phyloP scores from a whole-genome alignment of 2,888 invertebrate genomes.

The Oeneis ivallda region DNA sequence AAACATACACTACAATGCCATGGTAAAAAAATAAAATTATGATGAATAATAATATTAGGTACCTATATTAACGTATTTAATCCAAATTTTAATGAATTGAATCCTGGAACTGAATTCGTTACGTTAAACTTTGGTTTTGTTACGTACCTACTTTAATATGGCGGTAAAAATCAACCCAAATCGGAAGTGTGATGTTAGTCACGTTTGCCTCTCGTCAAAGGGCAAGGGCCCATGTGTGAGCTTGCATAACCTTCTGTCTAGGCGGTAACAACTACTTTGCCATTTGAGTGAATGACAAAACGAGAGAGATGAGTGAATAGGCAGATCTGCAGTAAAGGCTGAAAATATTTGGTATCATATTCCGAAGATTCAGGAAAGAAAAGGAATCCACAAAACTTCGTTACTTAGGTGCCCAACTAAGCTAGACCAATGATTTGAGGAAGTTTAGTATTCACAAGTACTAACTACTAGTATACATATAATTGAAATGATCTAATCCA shows the following conservation, averaged over 20 bases:
- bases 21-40: conserved; percentile 4
- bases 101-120: not conserved
- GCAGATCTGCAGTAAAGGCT: no score
- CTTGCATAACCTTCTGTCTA: not conserved
- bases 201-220: conserved; percentile 11
- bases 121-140: not conserved
- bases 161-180: not conserved
- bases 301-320: not conserved
- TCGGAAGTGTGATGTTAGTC: conserved; percentile 2
- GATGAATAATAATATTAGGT: not conserved
- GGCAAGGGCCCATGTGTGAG: not conserved
- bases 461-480: no score
- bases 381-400: no score
- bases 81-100: no score
- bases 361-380: no score
- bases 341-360: no score
- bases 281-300: not conserved
- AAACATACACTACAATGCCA: not conserved
- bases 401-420: no score
- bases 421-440: no score
- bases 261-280: not conserved
- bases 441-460: no score
- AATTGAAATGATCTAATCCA: no score
- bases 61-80: not conserved
- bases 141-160: not conserved